These are phyloP conservation scores for Blastobasis lacticolella DNA, from an alignment of 2,888 invertebrate genomes.

Conservation along the genomic window DNA sequence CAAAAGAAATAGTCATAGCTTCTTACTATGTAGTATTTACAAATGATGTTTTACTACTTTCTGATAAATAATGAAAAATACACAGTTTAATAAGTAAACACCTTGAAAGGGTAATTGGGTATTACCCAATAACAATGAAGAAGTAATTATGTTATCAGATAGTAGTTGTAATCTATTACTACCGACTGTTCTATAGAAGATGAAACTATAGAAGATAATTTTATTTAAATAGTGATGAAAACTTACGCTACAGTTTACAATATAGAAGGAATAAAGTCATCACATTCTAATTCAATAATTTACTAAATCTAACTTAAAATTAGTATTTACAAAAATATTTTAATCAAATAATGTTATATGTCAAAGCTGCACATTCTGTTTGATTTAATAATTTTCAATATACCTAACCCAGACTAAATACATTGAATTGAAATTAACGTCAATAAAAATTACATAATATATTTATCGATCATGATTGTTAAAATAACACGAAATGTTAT, in stretches of 20 bases:
- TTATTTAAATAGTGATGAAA: constrained; percentile 20
- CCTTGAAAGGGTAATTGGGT: too few relatives aligned
- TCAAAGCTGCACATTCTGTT: too few relatives aligned
- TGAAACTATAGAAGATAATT: background rate
- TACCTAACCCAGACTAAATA: constrained; percentile 13
- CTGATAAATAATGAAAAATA: background rate
- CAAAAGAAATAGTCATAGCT: too few relatives aligned
- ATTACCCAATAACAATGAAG: too few relatives aligned
- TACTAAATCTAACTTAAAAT: constrained; percentile 29
- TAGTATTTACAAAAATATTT: background rate
- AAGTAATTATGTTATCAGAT: too few relatives aligned
- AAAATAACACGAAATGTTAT: background rate
- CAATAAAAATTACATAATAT: background rate
- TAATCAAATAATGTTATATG: too few relatives aligned
- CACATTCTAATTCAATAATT: constrained; percentile 66
- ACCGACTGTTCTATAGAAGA: too few relatives aligned
- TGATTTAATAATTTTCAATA: constrained; percentile 5
- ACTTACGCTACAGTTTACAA: constrained; percentile 12
- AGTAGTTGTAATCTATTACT: too few relatives aligned
- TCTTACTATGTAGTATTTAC: constrained; percentile 35
- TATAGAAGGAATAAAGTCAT: constrained; percentile 48
- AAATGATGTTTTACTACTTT: constrained; percentile 17
- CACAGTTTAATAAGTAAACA: too few relatives aligned
- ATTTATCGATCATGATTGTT: too few relatives aligned
- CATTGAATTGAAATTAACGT: background rate